Evolutionary conservation across 2,888 invertebrate species (phyloP).

Genomic region (Caradrina kadenii): DNA sequence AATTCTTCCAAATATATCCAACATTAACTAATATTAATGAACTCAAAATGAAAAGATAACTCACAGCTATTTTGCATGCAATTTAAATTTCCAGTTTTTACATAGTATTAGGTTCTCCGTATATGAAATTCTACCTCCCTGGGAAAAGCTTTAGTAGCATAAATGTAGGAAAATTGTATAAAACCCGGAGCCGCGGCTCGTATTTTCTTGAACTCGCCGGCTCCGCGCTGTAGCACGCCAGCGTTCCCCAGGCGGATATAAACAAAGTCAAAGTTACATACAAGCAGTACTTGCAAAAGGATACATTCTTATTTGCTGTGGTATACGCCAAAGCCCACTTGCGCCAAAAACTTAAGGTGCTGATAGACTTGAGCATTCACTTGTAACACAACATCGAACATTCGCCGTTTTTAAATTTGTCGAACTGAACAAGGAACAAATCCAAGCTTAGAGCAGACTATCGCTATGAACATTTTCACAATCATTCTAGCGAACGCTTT

Average conservation of each 20-base stretch:
- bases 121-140: background rate
- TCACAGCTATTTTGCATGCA: background rate
- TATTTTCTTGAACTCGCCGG: slow-evolving; percentile 15
- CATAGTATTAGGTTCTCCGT: background rate
- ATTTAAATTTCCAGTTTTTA: background rate
- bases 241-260: slow-evolving; percentile 10
- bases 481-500: too few species aligned
- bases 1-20: background rate
- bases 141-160: background rate
- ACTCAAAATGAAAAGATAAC: background rate
- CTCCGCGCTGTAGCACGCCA: background rate
- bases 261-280: slow-evolving; percentile 13
- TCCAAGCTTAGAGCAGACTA: too few species aligned
- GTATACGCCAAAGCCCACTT: background rate
- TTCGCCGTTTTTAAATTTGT: too few species aligned
- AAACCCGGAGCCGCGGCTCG: background rate
- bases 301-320: background rate
- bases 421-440: too few species aligned
- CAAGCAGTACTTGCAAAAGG: background rate
- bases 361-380: too few species aligned
- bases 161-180: background rate
- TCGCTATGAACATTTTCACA: too few species aligned
- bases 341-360: too few species aligned
- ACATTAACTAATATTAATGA: background rate
- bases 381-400: too few species aligned